Percentiles rank a stretch among this genome's conserved stretches.
These are phyloP conservation scores for Sympetrum striolatum DNA, from an alignment of 2,888 invertebrate species.

Conservation along the genomic window DNA sequence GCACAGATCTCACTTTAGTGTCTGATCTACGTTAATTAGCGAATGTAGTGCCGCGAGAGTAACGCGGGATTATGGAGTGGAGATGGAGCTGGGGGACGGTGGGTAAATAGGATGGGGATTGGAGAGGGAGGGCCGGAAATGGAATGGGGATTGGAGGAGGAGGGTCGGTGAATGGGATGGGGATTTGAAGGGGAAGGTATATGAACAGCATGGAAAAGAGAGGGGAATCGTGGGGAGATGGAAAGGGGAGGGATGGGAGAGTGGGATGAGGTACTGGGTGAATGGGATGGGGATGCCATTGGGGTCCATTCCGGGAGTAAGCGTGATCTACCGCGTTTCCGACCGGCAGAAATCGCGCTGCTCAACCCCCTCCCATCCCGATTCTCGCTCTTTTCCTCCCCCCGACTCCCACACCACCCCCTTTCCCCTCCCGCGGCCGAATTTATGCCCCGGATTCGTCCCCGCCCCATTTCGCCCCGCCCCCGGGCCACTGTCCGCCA, in stretches of 20 bases:
- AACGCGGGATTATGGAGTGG: neutral
- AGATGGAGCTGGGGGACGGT: neutral
- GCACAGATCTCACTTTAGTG: constrained; percentile 29
- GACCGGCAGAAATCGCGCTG: constrained; percentile 30
- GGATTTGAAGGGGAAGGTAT: neutral
- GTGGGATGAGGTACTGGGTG: neutral
- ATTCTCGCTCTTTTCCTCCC: neutral
- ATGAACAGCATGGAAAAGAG: too few species aligned
- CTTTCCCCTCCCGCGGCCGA: constrained; percentile 2
- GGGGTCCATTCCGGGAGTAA: constrained; percentile 37
- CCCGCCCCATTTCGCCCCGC: constrained; percentile 42
- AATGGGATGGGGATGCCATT: neutral
- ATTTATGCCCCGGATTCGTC: constrained; percentile 40
- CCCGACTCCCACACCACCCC: neutral
- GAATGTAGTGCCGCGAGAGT: constrained; percentile 30
- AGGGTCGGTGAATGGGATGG: neutral
- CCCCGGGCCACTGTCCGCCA: constrained; percentile 16
- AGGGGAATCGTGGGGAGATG: neutral
- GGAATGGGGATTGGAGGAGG: neutral
- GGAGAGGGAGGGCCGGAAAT: neutral
- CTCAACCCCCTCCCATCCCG: neutral
- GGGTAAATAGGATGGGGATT: neutral
- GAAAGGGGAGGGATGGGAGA: neutral
- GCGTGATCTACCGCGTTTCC: constrained; percentile 37
- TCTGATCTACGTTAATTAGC: constrained; percentile 28